phyloP scores from a whole-genome alignment of 2,888 invertebrate species.

The Oxyteleia sp. region DNA sequence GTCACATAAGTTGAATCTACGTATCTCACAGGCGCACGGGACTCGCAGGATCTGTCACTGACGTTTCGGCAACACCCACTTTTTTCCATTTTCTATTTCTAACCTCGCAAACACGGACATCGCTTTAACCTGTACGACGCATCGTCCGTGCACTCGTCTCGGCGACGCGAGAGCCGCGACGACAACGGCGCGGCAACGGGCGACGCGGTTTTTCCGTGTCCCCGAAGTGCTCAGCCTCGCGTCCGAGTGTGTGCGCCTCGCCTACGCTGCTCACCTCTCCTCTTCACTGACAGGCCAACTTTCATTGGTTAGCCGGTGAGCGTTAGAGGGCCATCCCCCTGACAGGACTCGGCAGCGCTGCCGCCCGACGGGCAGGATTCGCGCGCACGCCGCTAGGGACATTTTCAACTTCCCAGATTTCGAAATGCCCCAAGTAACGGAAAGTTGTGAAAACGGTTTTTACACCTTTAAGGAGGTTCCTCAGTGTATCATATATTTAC shows the following conservation, averaged over 20 bases:
- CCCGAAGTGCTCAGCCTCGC: constrained; percentile 19
- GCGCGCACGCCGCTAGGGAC: constrained; percentile 15
- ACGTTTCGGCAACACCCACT: constrained; percentile 63
- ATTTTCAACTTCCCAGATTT: constrained; percentile 4
- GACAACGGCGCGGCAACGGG: neutral
- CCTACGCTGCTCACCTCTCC: constrained; percentile 36
- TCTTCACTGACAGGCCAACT: constrained; percentile 32
- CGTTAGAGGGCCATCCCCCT: constrained; percentile 27
- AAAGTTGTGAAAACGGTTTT: too few relatives aligned
- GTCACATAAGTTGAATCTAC: constrained; percentile 14
- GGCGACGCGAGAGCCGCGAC: constrained; percentile 33
- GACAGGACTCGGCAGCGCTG: constrained; percentile 9
- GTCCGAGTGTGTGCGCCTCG: constrained; percentile 24
- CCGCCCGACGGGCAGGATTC: constrained; percentile 14
- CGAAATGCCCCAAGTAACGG: too few relatives aligned
- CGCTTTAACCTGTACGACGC: constrained; percentile 22
- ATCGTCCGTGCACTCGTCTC: neutral
- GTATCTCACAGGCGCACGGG: constrained; percentile 34
- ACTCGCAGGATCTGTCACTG: constrained; percentile 31
- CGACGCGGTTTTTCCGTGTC: constrained; percentile 25
- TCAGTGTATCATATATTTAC: too few relatives aligned
- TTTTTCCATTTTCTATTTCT: constrained; percentile 58
- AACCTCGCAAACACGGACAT: constrained; percentile 42
- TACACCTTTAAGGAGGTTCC: too few relatives aligned
- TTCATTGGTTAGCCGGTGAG: constrained; percentile 39